phyloP scores from a whole-genome alignment of 2,797 vertebrate genomes.

The Erpetoichthys calabaricus region DNA sequence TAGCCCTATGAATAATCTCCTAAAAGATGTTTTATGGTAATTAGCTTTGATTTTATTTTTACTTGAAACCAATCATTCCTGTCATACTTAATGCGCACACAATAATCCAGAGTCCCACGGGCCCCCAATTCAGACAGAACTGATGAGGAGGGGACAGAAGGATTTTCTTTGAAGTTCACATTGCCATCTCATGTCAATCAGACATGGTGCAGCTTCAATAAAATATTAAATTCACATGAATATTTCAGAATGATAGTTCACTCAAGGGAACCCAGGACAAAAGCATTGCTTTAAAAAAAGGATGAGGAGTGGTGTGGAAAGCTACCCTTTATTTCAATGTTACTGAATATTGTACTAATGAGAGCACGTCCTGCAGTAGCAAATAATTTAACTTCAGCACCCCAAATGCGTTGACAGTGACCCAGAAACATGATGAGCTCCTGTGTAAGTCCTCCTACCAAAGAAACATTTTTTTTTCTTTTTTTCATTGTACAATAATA shows the following conservation, averaged over 20 bases:
- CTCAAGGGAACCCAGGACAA: slow-evolving; percentile 13
- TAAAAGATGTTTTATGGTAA: too few species aligned
- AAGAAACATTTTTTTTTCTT: too few species aligned
- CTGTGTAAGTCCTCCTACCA: too few species aligned
- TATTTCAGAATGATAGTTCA: slow-evolving; percentile 31
- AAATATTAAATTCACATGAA: slow-evolving; percentile 51
- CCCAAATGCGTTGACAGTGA: too few species aligned
- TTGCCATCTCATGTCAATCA: neutral
- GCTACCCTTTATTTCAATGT: neutral
- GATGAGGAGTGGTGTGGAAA: slow-evolving; percentile 2
- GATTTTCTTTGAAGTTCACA: neutral
- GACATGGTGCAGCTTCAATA: slow-evolving; percentile 37
- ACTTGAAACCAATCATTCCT: too few species aligned
- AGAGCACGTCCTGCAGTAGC: too few species aligned
- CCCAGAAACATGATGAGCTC: too few species aligned
- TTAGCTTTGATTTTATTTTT: too few species aligned
- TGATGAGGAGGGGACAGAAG: neutral
- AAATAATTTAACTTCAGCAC: too few species aligned
- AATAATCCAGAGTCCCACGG: neutral
- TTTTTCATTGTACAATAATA: too few species aligned
- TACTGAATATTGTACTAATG: neutral
- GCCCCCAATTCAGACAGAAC: neutral
- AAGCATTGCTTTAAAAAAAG: slow-evolving; percentile 14
- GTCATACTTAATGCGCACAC: too few species aligned
- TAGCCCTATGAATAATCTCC: too few species aligned